A percentile compares a stretch with the other conserved stretches of the same genome.
Conservation (phyloP, 1,140 invertebrate genomes). For the Mamestra configurata region DNA sequence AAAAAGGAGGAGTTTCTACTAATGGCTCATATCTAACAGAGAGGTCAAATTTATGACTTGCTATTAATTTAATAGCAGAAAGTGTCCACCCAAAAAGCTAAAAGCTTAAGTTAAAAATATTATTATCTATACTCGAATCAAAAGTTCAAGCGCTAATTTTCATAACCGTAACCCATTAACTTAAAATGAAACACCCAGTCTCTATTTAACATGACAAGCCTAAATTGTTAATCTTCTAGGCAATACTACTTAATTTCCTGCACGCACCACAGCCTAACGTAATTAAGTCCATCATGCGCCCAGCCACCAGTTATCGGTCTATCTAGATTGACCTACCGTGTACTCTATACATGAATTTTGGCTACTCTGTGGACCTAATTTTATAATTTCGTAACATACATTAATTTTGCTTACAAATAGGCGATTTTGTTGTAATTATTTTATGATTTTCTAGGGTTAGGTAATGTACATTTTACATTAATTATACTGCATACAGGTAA, state of each 20-base stretch:
- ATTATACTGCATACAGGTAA: too few species aligned
- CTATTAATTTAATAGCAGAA: too few species aligned
- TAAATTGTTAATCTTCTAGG: constrained; percentile 25
- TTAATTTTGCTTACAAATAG: constrained; percentile 26
- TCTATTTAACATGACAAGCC: neutral
- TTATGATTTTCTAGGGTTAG: neutral
- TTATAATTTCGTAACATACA: constrained; percentile 13
- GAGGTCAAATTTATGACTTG: too few species aligned
- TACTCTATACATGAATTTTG: neutral
- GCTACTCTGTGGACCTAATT: neutral
- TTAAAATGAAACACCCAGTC: neutral
- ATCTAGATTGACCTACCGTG: constrained; percentile 46
- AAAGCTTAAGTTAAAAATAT: too few species aligned
- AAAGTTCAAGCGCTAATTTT: neutral
- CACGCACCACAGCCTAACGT: constrained; percentile 37
- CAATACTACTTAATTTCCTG: constrained; percentile 33
- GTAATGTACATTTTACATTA: too few species aligned
- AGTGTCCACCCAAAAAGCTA: too few species aligned
- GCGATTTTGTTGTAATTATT: constrained; percentile 2
- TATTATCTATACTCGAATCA: neutral
- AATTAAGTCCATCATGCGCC: constrained; percentile 43
- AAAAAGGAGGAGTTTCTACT: too few species aligned
- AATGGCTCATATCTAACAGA: too few species aligned
- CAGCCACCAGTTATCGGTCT: constrained; percentile 29
- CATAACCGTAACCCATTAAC: neutral